Evolutionary conservation across 1,140 invertebrate species (phyloP).

Genomic region (Plutomurus gul): DNA sequence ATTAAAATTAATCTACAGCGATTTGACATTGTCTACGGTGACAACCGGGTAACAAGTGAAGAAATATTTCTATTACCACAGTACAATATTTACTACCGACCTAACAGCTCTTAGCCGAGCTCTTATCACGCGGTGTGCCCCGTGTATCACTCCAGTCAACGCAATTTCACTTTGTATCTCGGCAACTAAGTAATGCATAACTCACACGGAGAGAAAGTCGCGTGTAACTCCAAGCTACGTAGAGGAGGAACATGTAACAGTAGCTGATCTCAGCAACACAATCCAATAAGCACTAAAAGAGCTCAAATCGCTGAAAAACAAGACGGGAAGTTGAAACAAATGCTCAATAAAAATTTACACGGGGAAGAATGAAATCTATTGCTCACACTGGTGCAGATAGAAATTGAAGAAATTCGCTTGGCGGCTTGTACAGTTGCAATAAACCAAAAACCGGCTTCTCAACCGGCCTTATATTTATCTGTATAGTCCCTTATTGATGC

Average conservation of each 20-base stretch:
- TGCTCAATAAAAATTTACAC: slow-evolving; percentile 24
- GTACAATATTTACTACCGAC: background rate
- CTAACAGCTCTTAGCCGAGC: no score
- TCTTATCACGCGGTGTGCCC: no score
- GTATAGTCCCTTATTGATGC: no score
- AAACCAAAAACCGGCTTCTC: no score
- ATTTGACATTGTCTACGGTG: slow-evolving; percentile 7
- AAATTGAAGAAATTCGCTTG: background rate
- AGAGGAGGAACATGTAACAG: background rate
- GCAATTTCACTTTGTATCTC: slow-evolving; percentile 19
- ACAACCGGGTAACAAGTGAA: background rate
- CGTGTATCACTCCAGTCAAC: background rate
- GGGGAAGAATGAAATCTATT: background rate
- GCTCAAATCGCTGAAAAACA: slow-evolving; percentile 17
- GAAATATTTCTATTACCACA: background rate
- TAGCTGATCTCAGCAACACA: background rate
- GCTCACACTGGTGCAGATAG: background rate
- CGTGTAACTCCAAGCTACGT: background rate
- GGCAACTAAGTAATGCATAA: slow-evolving; percentile 18
- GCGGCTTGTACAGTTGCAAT: no score
- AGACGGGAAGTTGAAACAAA: slow-evolving; percentile 17
- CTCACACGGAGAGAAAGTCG: background rate
- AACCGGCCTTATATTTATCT: no score
- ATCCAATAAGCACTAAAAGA: slow-evolving; percentile 18
- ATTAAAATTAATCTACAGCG: slow-evolving; percentile 19